A percentile compares a stretch with the other conserved stretches of the same genome.
Conservation (phyloP, 2,113 vertebrate genomes). For the human region DNA sequence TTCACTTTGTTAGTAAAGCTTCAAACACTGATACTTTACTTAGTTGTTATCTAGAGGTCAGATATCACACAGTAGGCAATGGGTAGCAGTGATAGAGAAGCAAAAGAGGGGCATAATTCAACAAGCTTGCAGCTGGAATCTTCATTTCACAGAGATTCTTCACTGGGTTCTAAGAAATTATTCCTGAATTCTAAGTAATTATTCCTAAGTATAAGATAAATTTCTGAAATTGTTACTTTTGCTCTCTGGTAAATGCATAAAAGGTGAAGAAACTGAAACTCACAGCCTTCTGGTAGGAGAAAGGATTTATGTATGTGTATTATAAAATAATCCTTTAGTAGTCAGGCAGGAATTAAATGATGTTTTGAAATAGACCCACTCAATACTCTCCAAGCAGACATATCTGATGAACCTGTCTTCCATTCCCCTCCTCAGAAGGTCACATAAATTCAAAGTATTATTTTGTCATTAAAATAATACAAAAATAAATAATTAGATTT, state of each 20-base stretch:
- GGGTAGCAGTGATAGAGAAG: background rate
- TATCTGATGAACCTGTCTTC: accelerated
- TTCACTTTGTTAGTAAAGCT: background rate
- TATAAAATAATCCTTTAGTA: background rate
- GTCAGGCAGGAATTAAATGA: background rate
- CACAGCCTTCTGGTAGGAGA: background rate
- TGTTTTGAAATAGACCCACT: background rate
- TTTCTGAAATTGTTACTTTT: background rate
- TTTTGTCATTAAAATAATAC: background rate
- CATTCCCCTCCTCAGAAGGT: background rate
- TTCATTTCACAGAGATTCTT: background rate
- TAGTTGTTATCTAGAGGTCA: background rate
- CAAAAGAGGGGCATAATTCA: background rate
- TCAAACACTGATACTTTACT: background rate
- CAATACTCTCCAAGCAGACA: background rate
- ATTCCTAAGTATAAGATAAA: background rate
- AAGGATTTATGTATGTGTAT: background rate
- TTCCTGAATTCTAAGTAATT: background rate
- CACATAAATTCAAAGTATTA: background rate
- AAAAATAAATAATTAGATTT: background rate
- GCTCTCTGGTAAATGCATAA: background rate
- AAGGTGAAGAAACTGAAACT: background rate
- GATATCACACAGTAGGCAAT: background rate
- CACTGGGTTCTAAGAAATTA: background rate
- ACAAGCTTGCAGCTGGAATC: background rate